Percentiles rank a stretch among this genome's conserved stretches.
Conservation (phyloP, 2,888 invertebrate genomes). For the Ditula angustiorana region DNA sequence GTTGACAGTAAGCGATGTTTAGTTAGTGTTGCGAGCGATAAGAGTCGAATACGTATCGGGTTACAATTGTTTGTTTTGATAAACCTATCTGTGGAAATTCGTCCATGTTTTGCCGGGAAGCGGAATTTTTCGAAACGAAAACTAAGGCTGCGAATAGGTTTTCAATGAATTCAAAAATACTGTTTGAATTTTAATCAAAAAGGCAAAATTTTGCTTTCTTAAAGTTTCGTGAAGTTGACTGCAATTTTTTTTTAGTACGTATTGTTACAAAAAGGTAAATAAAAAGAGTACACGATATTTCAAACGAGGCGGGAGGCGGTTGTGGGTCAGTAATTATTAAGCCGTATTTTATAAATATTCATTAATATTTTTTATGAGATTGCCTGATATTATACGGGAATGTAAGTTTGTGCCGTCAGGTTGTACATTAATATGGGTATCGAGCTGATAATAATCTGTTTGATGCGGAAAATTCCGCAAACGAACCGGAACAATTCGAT, state of each 20-base stretch:
- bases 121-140: conserved; percentile 2
- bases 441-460: conserved; percentile 40
- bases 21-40: conserved; percentile 65
- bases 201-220: too few relatives aligned
- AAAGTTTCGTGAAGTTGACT: too few relatives aligned
- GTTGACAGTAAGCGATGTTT: conserved; percentile 81
- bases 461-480: conserved; percentile 38
- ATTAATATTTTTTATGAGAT: conserved; percentile 35
- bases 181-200: too few relatives aligned
- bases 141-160: conserved; percentile 1
- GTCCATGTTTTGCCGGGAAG: conserved; percentile 18
- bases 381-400: conserved; percentile 25
- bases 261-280: neutral
- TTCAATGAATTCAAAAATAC: too few relatives aligned
- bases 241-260: too few relatives aligned
- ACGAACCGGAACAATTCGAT: conserved; percentile 32
- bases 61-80: conserved; percentile 58
- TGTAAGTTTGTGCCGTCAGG: conserved; percentile 27
- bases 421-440: conserved; percentile 33
- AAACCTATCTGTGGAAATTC: conserved; percentile 30
- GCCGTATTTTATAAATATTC: conserved; percentile 33
- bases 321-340: conserved; percentile 14
- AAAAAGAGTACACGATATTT: neutral
- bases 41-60: conserved; percentile 60
- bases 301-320: conserved; percentile 6